Evolutionary conservation across 2,888 invertebrate genomes (phyloP).

Genomic region (Caenorhabditis doughertyi): DNA sequence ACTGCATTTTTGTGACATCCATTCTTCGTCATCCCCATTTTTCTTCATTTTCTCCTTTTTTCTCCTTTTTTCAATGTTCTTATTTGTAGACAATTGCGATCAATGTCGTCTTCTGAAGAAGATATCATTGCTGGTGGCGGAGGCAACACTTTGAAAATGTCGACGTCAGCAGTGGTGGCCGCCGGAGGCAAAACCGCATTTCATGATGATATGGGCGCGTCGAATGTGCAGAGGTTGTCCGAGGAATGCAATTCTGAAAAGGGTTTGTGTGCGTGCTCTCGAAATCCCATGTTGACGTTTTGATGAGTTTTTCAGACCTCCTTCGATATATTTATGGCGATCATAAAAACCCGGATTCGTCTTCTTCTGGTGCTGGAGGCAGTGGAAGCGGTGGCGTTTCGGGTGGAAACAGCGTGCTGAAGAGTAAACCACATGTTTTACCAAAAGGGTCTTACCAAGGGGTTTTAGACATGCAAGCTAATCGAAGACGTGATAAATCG

Average conservation of each 20-base stretch:
- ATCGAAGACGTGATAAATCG: conserved; percentile 63
- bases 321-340: conserved; percentile 82
- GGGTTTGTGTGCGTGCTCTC: conserved; percentile 72
- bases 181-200: conserved; percentile 66
- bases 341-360: conserved; percentile 53
- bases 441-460: conserved; percentile 53
- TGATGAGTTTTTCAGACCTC: conserved; percentile 75
- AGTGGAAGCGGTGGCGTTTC: conserved; percentile 10
- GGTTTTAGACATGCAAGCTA: conserved; percentile 60
- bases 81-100: conserved; percentile 72
- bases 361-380: conserved; percentile 22
- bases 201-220: conserved; percentile 62
- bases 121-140: conserved; percentile 85
- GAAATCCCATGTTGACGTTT: conserved; percentile 55
- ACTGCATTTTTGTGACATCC: conserved; percentile 32
- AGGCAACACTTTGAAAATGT: conserved; percentile 59
- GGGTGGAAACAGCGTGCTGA: conserved; percentile 51
- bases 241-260: conserved; percentile 77
- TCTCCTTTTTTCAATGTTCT: conserved; percentile 18
- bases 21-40: background rate
- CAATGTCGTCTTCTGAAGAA: conserved; percentile 89
- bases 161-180: conserved; percentile 67
- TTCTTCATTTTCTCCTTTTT: background rate
- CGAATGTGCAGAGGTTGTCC: conserved; percentile 71
- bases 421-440: conserved; percentile 46